A percentile compares a stretch with the other conserved stretches of the same genome.
Conservation (phyloP, 1,140 invertebrate genomes). For the Aphelinus certus region DNA sequence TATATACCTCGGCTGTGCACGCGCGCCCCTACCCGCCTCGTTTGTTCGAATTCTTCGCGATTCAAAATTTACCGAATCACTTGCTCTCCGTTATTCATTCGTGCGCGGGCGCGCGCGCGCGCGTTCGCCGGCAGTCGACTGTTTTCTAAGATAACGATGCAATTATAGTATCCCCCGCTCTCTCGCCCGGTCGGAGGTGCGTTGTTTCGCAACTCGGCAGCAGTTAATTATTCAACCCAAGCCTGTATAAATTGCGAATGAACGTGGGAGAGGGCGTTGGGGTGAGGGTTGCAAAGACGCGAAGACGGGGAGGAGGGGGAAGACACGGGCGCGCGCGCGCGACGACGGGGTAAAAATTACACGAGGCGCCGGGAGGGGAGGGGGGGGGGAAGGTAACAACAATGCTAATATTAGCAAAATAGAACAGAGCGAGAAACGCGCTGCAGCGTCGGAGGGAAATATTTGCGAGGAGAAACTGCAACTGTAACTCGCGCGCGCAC, state of each 20-base stretch:
- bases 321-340: background rate
- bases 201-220: constrained; percentile 35
- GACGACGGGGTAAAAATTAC: too few species aligned
- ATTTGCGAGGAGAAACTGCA: too few species aligned
- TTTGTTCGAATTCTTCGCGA: background rate
- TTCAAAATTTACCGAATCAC: constrained; percentile 31
- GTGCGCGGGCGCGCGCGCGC: too few species aligned
- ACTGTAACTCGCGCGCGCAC: too few species aligned
- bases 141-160: constrained; percentile 38
- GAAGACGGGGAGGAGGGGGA: background rate
- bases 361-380: too few species aligned
- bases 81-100: constrained; percentile 28
- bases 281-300: background rate
- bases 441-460: too few species aligned
- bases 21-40: background rate
- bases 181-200: background rate
- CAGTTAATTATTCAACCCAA: constrained; percentile 35
- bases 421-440: too few species aligned
- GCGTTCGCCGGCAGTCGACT: constrained; percentile 25
- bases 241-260: constrained; percentile 33
- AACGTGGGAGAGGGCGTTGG: background rate
- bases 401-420: too few species aligned
- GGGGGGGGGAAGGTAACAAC: too few species aligned
- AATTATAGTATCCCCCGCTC: constrained; percentile 31
- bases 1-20: constrained; percentile 1